Percentiles rank a stretch among this genome's conserved stretches.
Conservation (phyloP, 2,888 invertebrate species). For the Meganola albula region DNA sequence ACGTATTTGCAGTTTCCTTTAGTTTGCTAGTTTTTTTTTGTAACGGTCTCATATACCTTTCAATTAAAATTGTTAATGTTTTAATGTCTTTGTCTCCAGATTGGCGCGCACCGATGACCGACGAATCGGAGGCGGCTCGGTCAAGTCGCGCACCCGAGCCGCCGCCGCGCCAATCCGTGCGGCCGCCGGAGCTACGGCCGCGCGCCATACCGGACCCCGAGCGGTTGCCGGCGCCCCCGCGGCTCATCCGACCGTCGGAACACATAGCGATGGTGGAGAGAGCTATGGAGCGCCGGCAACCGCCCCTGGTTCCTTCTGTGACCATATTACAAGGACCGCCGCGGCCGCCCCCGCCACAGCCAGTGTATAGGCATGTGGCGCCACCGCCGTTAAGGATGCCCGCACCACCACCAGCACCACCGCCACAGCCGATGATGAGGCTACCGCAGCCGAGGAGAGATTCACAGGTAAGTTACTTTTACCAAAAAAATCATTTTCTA, state of each 20-base stretch:
- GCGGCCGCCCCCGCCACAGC: slow-evolving; percentile 42
- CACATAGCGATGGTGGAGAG: slow-evolving; percentile 58
- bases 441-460: slow-evolving; percentile 32
- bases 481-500: too few relatives aligned
- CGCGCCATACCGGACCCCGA: slow-evolving; percentile 30
- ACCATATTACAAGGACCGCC: slow-evolving; percentile 51
- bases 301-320: slow-evolving; percentile 48
- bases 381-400: slow-evolving; percentile 63
- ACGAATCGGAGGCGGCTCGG: slow-evolving; percentile 67
- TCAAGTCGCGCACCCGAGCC: slow-evolving; percentile 61
- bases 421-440: slow-evolving; percentile 44
- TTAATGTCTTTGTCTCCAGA: slow-evolving; percentile 50
- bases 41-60: too few relatives aligned
- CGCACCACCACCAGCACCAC: slow-evolving; percentile 41
- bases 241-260: slow-evolving; percentile 65
- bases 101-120: slow-evolving; percentile 75
- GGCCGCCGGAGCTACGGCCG: slow-evolving; percentile 55
- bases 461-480: not conserved
- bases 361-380: slow-evolving; percentile 52
- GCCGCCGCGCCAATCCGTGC: slow-evolving; percentile 50
- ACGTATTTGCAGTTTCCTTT: slow-evolving; percentile 17
- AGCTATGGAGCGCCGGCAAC: slow-evolving; percentile 46
- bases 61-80: too few relatives aligned
- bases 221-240: slow-evolving; percentile 45
- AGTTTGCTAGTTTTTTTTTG: too few relatives aligned